Base-by-base conservation (phyloP, 2,797 vertebrate species). In the Serranus cabrilla region DNA sequence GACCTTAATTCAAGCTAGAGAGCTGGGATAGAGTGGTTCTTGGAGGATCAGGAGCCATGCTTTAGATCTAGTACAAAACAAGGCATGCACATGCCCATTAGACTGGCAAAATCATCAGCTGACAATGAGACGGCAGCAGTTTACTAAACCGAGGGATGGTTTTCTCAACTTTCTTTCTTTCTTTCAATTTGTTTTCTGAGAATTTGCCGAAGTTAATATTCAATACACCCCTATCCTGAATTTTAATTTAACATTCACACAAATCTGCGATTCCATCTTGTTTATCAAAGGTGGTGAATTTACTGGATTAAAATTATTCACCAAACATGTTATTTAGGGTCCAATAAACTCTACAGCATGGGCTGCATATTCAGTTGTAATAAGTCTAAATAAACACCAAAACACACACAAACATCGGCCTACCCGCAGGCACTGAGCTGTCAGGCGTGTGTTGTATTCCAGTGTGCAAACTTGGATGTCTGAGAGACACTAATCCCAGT, bases 401-500 rank as follows among this genome's bases (percentile, higher is more conserved):
- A 49, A 34, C 57, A 62, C 25, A 62, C n/a, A 50, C 18, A 50
- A 1, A 50, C 50, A 47, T 9, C 5, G 1, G 17, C 27, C 27
- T 52, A 52, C 21, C 39, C 14, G 0, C 16, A 72, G 65, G 23
- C 16, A 66, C 1, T 27, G 18, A 34, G 23, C 31, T 20, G 13
- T 40, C 25, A 37, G 23, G 16, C 18, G 7, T 14, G 16, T 18
- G 56, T 40, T 42, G 45, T 25, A 25, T 25, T 50, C 17, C 50
- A n/a, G 16, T 45, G 11, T n/a, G 11, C 7, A 57, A 56, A 11
- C 18, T 2, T 1, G 5, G 11, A 43, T 16, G 45, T 16, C 21
- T 13, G 31, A 39, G 45, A 70, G 61, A 47, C 14, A 78, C 47
- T 55, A 16, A 45, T 49, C 18, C 45, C 8, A 58, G 23, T 20